Evolutionary conservation across 2,797 vertebrate species (phyloP), one percentile per base, ranked within the genome.

Genomic region (Tragopan temminckii): DNA sequence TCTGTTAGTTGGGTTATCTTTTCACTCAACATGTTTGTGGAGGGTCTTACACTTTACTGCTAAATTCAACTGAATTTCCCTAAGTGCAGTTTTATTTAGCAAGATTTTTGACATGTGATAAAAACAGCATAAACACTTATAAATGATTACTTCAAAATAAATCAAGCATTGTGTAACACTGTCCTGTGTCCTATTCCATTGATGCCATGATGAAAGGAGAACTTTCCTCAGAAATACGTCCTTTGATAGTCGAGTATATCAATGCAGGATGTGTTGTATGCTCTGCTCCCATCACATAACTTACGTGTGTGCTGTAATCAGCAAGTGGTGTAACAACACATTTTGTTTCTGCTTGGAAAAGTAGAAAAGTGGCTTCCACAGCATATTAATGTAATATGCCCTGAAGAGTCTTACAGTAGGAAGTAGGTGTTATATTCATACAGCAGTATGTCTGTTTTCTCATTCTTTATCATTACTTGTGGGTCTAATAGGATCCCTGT

Each of bases 321-420:
- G 61, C 83, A 80, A 82, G 71, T 78, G 17, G 13, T 80, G 48
- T 13, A 82, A 67, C 48, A 36, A 57, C 31, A 81, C 14, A 75
- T 75, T 89, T 71, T 80, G 13, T 46, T 93, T 52, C 77, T 94
- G 38, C 81, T 87, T 77, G 66, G 64, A 93, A 94, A 42, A 68
- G 68, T 63, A 91, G 68, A 91, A 84, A 93, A 96, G 58, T 53
- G 71, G 9, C 53, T 92, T 31, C 57, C n/a, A 36, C 5, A 64
- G 57, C 58, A 87, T 53, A 88, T 59, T 90, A 70, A 24, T 50
- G 48, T 64, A 87, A 36, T 2, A 2, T 58, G 21, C 11, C 68
- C 85, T 62, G 18, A 82, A 64, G 18, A 85, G 11, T 36, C 70
- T 80, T 53, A 55, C 7, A 45, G 23, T 4, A 74, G 24, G 55